Evolutionary conservation across 2,113 vertebrate genomes (phyloP).

Genomic region (Ancistrus triradiatus): DNA sequence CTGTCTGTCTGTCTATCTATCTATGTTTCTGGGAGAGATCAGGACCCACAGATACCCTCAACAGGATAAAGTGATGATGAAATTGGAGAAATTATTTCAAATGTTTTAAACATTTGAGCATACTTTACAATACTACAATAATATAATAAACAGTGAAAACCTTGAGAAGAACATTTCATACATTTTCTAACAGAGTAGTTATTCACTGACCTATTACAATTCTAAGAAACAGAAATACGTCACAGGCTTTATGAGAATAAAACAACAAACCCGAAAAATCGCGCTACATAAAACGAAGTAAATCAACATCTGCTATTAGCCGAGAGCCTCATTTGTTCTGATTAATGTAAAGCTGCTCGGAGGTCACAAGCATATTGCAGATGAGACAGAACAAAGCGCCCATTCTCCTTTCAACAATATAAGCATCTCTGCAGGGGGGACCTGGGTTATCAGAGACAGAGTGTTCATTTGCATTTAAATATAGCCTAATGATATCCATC

Average conservation of each 20-base stretch:
- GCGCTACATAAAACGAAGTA: neutral
- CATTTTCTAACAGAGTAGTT: too few relatives aligned
- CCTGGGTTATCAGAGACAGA: conserved; percentile 17
- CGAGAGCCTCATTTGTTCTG: conserved; percentile 12
- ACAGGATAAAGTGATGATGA: too few relatives aligned
- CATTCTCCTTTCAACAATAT: conserved; percentile 43
- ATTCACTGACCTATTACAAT: neutral
- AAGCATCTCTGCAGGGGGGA: conserved; percentile 26
- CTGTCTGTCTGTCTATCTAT: too few relatives aligned
- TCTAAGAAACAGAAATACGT: neutral
- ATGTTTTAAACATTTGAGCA: too few relatives aligned
- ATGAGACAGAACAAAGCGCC: conserved; percentile 33
- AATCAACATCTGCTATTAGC: conserved; percentile 2
- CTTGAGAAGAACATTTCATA: too few relatives aligned
- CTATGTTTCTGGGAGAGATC: too few relatives aligned
- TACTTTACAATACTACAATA: neutral
- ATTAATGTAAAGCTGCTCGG: conserved; percentile 21
- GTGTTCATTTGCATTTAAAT: conserved; percentile 60
- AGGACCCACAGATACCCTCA: too few relatives aligned
- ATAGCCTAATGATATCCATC: conserved; percentile 42
- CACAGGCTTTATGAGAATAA: neutral
- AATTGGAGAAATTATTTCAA: too few relatives aligned
- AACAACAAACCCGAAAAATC: neutral
- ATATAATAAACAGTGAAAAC: too few relatives aligned
- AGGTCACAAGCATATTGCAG: conserved; percentile 22